phyloP scores from a whole-genome alignment of 2,888 invertebrate species.

The Athrips mouffetella region DNA sequence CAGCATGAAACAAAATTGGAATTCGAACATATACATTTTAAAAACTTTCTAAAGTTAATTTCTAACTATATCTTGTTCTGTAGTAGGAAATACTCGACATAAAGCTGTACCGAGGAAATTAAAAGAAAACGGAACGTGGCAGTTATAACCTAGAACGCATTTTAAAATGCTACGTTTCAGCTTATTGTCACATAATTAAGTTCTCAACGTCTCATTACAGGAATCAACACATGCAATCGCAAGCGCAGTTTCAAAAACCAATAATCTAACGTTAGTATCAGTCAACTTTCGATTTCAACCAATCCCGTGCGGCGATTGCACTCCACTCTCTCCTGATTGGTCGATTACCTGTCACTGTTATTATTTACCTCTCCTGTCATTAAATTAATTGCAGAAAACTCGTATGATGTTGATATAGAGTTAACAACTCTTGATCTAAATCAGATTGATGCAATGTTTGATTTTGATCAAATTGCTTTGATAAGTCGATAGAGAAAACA shows the following conservation, averaged over 20 bases:
- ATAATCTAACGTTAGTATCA: conserved; percentile 34
- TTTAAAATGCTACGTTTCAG: neutral
- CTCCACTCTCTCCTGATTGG: conserved; percentile 37
- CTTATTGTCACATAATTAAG: conserved; percentile 24
- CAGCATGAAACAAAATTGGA: neutral
- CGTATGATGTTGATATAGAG: conserved; percentile 17
- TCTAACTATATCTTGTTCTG: neutral
- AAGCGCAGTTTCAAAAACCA: conserved; percentile 36
- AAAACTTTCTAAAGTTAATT: too few species aligned
- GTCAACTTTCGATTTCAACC: conserved; percentile 52
- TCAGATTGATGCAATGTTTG: conserved; percentile 2
- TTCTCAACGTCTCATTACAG: conserved; percentile 35
- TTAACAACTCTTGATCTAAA: conserved; percentile 2
- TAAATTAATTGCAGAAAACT: conserved; percentile 25
- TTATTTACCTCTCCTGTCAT: conserved; percentile 25
- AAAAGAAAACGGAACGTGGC: neutral
- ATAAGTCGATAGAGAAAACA: conserved; percentile 10
- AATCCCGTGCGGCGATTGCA: conserved; percentile 39
- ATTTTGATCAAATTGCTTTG: conserved; percentile 10
- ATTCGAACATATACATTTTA: too few species aligned
- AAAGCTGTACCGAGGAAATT: neutral
- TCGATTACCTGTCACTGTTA: conserved; percentile 27
- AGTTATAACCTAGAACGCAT: conserved; percentile 3
- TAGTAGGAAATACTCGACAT: neutral
- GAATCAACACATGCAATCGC: conserved; percentile 23